Base-by-base conservation (phyloP, 2,113 vertebrate species). In the Empidonax alnorum region DNA sequence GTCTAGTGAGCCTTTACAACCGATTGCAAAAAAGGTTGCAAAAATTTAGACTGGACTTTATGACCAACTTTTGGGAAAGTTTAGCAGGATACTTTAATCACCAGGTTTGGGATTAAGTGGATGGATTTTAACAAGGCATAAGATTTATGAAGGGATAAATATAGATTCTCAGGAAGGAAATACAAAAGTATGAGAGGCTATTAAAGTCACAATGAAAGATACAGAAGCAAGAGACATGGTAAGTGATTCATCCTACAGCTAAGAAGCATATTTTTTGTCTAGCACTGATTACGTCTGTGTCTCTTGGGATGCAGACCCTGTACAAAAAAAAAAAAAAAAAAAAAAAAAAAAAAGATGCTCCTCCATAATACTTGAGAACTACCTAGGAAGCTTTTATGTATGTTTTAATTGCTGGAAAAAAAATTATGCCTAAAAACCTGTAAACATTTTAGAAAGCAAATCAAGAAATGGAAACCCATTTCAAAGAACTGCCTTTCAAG, bases 81-180 rank as follows among this genome's bases (percentile, higher is more conserved):
- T 84, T 56, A 90, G 33, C 42, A 86, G 12, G n/a, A 12, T 41
- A 41, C 25, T 87, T 75, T 83, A 65, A 58, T 93, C n/a, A 62
- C 12, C 6, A 1, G 22, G 6, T 50, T 77, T 85, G 35, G 23
- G 27, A 68, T 52, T 52, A 80, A 74, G 31, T 33, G 17, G 12
- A 44, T 80, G 20, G 81, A 86, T 81, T 88, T 97, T 91, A 94
- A 90, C 47, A 81, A 77, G 55, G 28, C 5, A 12, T 62, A 59
- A 91, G 78, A 94, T 96, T 61, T 89, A 89, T 84, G 55, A 58
- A 71, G 41, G 6, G 20, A 82, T 93, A 95, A 96, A 96, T 95
- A 90, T 65, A 94, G 84, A 69, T 56, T 56, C 23, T 35, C 24
- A 35, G 46, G 63, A 89, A 91, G 56, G 53, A 83, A 86, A 83